Evolutionary conservation across 2,797 vertebrate species (phyloP), one percentile per base, ranked within the genome.

Genomic region (Phoeniculus purpureus): DNA sequence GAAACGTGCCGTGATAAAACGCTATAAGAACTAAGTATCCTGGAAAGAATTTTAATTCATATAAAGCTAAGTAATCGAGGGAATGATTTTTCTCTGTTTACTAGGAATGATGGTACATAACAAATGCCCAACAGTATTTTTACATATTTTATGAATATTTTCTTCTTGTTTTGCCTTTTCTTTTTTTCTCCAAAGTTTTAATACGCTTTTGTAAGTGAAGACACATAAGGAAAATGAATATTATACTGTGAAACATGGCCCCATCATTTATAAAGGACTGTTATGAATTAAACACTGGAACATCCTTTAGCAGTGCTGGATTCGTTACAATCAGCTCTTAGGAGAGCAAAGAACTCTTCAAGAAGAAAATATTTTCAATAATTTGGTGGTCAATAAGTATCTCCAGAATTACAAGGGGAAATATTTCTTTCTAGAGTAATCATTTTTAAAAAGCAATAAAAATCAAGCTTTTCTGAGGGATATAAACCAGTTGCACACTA

Each of bases 21-120:
- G 54, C 47, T 50, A n/a, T 95, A 95, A 94, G 93, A 95, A 91
- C 80, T 85, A 87, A 88, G 92, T 93, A 97, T 96, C 95, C 90
- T 61, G 95, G 94, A 97, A 97, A 94, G 94, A 97, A 97, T 97
- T 94, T 94, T 95, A 96, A 96, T 92, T 94, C 95, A 93, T 84
- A 64, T 82, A 85, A 88, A 97, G 93, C 97, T 95, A 96, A 96
- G 82, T 91, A 84, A 95, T 58, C 94, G 91, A 91, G 95, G 62
- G 95, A 97, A 96, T 96, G 95, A 56, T 96, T 96, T 95, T 92
- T 91, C 91, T 95, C 31, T 87, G 67, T 92, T 95, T 94, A 88
- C 87, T 82, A 70, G 67, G 72, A 93, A 94, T 37, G 70, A 62
- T 66, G 61, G 76, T 90, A 85, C 59, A 68, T 78, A 64, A 54